Percentiles rank a stretch among this genome's conserved stretches.
Evolutionary conservation across 2,888 invertebrate species (phyloP).

Genomic region (Tubulanus polymorphus): DNA sequence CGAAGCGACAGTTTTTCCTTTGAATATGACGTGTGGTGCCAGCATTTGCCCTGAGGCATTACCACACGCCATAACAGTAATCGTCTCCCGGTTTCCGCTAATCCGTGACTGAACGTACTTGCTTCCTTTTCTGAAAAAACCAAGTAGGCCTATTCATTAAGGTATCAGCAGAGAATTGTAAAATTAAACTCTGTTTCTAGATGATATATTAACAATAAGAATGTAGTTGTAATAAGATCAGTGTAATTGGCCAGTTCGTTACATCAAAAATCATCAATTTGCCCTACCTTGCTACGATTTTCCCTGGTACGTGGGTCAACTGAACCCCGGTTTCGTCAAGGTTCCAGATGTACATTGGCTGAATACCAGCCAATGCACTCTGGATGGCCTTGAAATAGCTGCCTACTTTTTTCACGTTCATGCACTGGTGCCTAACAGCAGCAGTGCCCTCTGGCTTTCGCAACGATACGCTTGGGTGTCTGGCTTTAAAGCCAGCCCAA

Average conservation of each 20-base stretch:
- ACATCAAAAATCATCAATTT: too few species aligned
- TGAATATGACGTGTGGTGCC: neutral
- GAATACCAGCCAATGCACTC: neutral
- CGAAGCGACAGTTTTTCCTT: conserved; percentile 1
- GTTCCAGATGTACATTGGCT: neutral
- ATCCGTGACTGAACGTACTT: neutral
- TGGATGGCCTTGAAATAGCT: neutral
- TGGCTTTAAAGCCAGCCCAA: neutral
- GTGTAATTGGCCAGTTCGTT: too few species aligned
- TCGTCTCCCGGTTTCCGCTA: neutral
- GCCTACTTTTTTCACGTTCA: neutral
- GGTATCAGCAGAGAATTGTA: too few species aligned
- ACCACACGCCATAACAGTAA: neutral
- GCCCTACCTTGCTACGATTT: neutral
- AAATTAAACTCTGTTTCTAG: too few species aligned
- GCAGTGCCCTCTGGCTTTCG: neutral
- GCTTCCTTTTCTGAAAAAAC: conserved; percentile 2
- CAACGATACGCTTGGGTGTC: neutral
- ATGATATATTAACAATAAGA: too few species aligned
- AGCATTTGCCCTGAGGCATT: conserved; percentile 1
- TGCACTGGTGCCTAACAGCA: neutral
- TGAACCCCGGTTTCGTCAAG: neutral
- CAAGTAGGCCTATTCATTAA: too few species aligned
- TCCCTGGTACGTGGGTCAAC: neutral
- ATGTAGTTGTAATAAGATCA: too few species aligned